Conservation (phyloP, 2,888 invertebrate species). For the Chesias legatella region DNA sequence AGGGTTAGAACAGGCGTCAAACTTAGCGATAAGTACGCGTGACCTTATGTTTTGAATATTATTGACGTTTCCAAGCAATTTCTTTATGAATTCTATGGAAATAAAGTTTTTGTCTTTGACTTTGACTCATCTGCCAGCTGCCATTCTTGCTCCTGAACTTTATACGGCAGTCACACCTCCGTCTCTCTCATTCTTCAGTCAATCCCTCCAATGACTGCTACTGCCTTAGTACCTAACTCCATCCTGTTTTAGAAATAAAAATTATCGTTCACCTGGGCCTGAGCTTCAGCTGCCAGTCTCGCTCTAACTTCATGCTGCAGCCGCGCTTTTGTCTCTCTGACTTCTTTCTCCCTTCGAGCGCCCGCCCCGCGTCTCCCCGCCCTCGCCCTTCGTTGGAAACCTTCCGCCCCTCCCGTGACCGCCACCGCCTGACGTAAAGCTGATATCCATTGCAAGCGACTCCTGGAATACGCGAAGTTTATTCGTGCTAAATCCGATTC, state of each 20-base stretch:
- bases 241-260: not conserved
- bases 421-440: slow-evolving; percentile 86
- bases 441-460: slow-evolving; percentile 88
- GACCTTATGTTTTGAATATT: too few relatives aligned
- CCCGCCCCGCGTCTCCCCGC: slow-evolving; percentile 76
- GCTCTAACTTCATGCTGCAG: slow-evolving; percentile 84
- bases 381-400: slow-evolving; percentile 83
- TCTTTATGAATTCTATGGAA: too few relatives aligned
- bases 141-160: too few relatives aligned
- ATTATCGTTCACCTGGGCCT: slow-evolving; percentile 64
- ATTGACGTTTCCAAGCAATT: too few relatives aligned
- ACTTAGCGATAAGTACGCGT: too few relatives aligned
- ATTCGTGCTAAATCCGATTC: not conserved
- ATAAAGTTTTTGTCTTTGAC: too few relatives aligned
- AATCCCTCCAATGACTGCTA: too few relatives aligned
- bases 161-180: too few relatives aligned
- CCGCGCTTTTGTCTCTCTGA: slow-evolving; percentile 81
- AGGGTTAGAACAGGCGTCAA: too few relatives aligned
- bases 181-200: too few relatives aligned
- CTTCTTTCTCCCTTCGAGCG: slow-evolving; percentile 78
- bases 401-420: slow-evolving; percentile 84
- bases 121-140: too few relatives aligned
- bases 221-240: not conserved
- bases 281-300: slow-evolving; percentile 79
- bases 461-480: slow-evolving; percentile 53